Conservation (phyloP, 2,113 vertebrate species). For the Istiophorus platypterus region DNA sequence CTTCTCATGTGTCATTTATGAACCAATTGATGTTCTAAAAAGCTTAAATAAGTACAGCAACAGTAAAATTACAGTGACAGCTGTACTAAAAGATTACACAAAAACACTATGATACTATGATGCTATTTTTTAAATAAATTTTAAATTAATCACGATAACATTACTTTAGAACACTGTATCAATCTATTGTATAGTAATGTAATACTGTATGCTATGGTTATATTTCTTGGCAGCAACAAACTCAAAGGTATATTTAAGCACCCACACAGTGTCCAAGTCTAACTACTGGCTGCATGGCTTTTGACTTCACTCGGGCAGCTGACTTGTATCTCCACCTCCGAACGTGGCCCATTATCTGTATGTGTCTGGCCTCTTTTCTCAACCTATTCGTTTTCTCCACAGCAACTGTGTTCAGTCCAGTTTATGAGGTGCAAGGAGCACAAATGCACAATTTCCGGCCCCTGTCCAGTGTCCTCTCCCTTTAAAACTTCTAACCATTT, state of each 20-base stretch:
- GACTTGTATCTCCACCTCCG: background rate
- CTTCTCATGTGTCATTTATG: too few relatives aligned
- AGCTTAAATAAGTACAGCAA: too few relatives aligned
- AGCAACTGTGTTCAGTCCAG: slow-evolving; percentile 34
- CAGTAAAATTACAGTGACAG: too few relatives aligned
- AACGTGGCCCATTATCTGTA: background rate
- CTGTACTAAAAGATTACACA: too few relatives aligned
- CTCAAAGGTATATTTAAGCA: background rate
- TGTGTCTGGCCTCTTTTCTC: slow-evolving; percentile 44
- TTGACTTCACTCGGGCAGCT: background rate
- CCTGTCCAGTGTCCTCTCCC: background rate
- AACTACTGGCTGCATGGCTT: slow-evolving; percentile 5
- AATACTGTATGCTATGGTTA: background rate
- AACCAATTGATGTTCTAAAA: too few relatives aligned
- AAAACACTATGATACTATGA: background rate
- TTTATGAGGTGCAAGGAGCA: slow-evolving; percentile 40
- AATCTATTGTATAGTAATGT: background rate
- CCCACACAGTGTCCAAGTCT: background rate
- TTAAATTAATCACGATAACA: too few relatives aligned
- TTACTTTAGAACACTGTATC: background rate
- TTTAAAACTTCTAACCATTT: slow-evolving; percentile 53
- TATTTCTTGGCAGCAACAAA: background rate
- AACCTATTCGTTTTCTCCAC: slow-evolving; percentile 25
- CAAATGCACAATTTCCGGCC: slow-evolving; percentile 27
- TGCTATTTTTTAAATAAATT: too few relatives aligned